These are phyloP conservation scores for Pseudolycoriella hygida DNA, from an alignment of 2,888 invertebrate genomes.

Conservation along the genomic window DNA sequence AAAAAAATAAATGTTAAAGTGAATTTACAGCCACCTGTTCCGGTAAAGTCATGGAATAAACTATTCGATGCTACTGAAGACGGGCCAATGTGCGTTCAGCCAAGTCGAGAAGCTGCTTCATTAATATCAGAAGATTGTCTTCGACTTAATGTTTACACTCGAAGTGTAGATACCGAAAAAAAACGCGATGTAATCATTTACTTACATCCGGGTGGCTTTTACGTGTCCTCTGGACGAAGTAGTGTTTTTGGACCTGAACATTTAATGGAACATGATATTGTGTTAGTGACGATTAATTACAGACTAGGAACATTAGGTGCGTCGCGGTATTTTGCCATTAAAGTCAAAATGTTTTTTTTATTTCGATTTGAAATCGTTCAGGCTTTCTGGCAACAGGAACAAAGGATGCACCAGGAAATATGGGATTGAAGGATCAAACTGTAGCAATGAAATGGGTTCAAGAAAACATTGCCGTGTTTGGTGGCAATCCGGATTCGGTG, in stretches of 20 bases:
- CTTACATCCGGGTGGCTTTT: constrained; percentile 52
- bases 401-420: constrained; percentile 45
- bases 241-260: constrained; percentile 36
- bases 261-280: constrained; percentile 43
- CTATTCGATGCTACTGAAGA: too few relatives aligned
- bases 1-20: too few relatives aligned
- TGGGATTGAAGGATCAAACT: constrained; percentile 54
- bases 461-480: constrained; percentile 45
- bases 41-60: too few relatives aligned
- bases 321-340: too few relatives aligned
- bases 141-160: constrained; percentile 37
- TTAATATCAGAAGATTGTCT: constrained; percentile 19
- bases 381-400: constrained; percentile 49
- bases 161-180: constrained; percentile 19
- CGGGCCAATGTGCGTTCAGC: too few relatives aligned
- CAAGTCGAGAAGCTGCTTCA: too few relatives aligned
- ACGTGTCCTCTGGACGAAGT: constrained; percentile 39
- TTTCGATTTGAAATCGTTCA: too few relatives aligned
- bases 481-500: constrained; percentile 44
- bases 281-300: constrained; percentile 47
- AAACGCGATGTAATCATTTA: constrained; percentile 41
- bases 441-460: constrained; percentile 45
- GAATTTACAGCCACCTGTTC: too few relatives aligned
- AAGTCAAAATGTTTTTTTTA: too few relatives aligned
- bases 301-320: constrained; percentile 34